Evolutionary conservation across 1,140 invertebrate species (phyloP), one percentile per base, ranked within the genome.

Genomic region (Phocides pigmalion): DNA sequence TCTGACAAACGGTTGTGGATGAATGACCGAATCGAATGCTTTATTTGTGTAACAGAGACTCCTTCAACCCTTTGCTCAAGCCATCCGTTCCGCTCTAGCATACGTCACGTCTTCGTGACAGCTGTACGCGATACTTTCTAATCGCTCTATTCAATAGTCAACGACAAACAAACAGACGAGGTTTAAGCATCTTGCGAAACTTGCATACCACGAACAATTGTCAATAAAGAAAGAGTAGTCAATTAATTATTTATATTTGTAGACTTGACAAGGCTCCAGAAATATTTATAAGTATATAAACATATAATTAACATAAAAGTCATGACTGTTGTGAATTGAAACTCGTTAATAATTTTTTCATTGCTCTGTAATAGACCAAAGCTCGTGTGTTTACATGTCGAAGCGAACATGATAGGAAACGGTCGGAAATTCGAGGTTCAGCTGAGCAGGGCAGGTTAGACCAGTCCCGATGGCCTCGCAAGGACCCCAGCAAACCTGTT

Each of bases 401-500:
- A 70, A 72, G 75, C 79, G 76, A 81, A 80, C 78, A 68, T 81
- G 82, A 86, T 89, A 86, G 85, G 81, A 87, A 87, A 83, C 75
- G 76, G 76, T 82, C 85, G 79, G 86, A 87, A 89, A 87, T 89
- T 89, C 76, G 89, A 84, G 81, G 89, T 85, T 91, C 85, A 85
- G 82, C 76, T 79, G 82, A 81, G 79, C 83, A 82, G 82, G 87
- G 89, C 89, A 89, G 89, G 87, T 91, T 89, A 91, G 89, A 91
- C 89, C 89, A 89, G 89, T 91, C 89, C 87, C 84, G 81, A 78
- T 85, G 89, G 82, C 87, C 84, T 89, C 86, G 77, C 89, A 89
- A 91, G 87, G 88, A 91, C 87, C 84, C 84, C 88, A 83, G 85
- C 81, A 91, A 91, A 91, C 88, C 88, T 91, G 88, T 91, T 89